phyloP scores from a whole-genome alignment of 2,113 vertebrate species.

The Osmerus eperlanus region DNA sequence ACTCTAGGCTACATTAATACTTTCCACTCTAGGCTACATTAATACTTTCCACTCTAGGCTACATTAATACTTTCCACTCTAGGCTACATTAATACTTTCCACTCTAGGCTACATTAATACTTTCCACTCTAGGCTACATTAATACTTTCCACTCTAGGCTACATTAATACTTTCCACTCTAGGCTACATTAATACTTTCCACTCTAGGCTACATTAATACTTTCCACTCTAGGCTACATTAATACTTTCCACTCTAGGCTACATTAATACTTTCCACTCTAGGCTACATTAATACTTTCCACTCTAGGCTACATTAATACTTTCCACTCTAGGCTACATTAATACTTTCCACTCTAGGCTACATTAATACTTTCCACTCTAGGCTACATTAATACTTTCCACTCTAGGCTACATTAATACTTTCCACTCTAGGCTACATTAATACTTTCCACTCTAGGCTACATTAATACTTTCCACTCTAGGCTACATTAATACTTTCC shows the following conservation, averaged over 20 bases:
- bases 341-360: slow-evolving; percentile 19
- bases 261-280: slow-evolving; percentile 24
- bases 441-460: slow-evolving; percentile 19
- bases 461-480: slow-evolving; percentile 24
- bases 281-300: slow-evolving; percentile 8
- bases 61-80: slow-evolving; percentile 24
- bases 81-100: slow-evolving; percentile 8
- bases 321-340: slow-evolving; percentile 14
- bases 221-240: slow-evolving; percentile 14
- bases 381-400: slow-evolving; percentile 8
- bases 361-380: slow-evolving; percentile 24
- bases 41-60: slow-evolving; percentile 19
- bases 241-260: slow-evolving; percentile 19
- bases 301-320: slow-evolving; percentile 12
- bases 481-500: slow-evolving; percentile 8
- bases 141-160: slow-evolving; percentile 19
- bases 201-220: slow-evolving; percentile 12
- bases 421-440: slow-evolving; percentile 14
- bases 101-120: slow-evolving; percentile 12
- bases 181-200: slow-evolving; percentile 8
- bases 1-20: slow-evolving; percentile 12
- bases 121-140: slow-evolving; percentile 14
- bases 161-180: slow-evolving; percentile 24
- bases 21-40: slow-evolving; percentile 14
- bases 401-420: slow-evolving; percentile 12